Conservation (phyloP, 2,888 invertebrate genomes). For the Nesidiocoris tenuis region DNA sequence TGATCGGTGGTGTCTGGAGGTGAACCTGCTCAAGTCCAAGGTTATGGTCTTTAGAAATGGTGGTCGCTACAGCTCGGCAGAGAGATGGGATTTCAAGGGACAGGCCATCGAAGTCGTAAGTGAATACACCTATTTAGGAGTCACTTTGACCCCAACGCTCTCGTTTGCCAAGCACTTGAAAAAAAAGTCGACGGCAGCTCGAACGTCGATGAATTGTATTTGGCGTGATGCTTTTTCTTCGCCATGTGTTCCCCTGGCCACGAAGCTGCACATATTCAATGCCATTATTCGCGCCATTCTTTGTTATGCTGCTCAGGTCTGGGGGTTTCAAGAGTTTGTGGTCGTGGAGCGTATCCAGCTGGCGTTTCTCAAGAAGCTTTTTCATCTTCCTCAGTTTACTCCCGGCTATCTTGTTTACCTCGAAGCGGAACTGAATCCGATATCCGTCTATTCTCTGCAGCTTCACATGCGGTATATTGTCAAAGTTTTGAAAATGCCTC, state of each 20-base stretch:
- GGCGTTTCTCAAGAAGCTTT: neutral
- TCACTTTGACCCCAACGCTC: constrained; percentile 1
- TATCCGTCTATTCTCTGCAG: neutral
- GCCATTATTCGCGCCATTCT: neutral
- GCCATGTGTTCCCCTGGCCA: neutral
- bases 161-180: constrained; percentile 6
- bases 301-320: neutral
- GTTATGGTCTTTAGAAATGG: neutral
- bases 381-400: neutral
- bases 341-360: neutral
- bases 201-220: neutral
- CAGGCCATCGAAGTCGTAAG: too few species aligned
- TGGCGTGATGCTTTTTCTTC: neutral
- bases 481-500: too few species aligned
- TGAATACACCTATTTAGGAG: too few species aligned
- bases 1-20: neutral
- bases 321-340: neutral
- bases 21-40: constrained; percentile 8
- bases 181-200: neutral
- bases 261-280: neutral
- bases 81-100: too few species aligned
- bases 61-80: neutral
- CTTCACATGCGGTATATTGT: too few species aligned
- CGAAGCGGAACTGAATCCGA: neutral
- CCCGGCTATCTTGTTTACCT: neutral